Evolutionary conservation across 2,888 invertebrate genomes (phyloP).

Genomic region (Ceraclea dissimilis): DNA sequence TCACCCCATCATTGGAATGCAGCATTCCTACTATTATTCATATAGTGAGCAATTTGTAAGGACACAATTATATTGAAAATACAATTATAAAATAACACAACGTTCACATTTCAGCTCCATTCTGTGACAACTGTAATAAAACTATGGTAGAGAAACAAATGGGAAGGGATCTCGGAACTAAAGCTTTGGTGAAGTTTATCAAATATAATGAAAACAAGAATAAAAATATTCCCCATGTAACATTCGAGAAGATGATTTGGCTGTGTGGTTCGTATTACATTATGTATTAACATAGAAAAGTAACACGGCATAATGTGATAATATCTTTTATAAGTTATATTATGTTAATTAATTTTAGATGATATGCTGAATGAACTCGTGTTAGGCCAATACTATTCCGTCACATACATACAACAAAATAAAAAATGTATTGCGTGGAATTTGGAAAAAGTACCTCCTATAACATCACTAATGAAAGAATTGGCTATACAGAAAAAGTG

Average conservation of each 20-base stretch:
- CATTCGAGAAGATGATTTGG: not conserved
- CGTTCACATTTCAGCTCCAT: slow-evolving; percentile 11
- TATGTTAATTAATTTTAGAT: slow-evolving; percentile 16
- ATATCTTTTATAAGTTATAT: no score
- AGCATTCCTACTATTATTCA: no score
- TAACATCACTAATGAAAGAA: not conserved
- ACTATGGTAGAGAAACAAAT: slow-evolving; percentile 11
- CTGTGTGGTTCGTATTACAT: not conserved
- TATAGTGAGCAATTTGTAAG: no score
- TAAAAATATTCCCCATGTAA: no score
- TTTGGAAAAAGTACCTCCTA: slow-evolving; percentile 4
- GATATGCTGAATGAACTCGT: slow-evolving; percentile 11
- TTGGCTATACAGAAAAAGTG: not conserved
- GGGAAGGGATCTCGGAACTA: slow-evolving; percentile 10
- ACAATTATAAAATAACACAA: no score
- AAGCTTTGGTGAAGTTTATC: slow-evolving; percentile 6
- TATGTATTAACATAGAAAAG: no score
- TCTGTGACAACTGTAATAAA: slow-evolving; percentile 7
- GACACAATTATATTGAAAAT: no score
- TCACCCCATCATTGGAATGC: no score
- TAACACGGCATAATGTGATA: no score
- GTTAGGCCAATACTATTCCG: slow-evolving; percentile 7
- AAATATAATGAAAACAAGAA: not conserved
- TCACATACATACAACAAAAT: slow-evolving; percentile 1
- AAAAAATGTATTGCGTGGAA: slow-evolving; percentile 2